These are phyloP conservation scores for Dicentrarchus labrax DNA, from an alignment of 2,113 vertebrate genomes.

Conservation along the genomic window DNA sequence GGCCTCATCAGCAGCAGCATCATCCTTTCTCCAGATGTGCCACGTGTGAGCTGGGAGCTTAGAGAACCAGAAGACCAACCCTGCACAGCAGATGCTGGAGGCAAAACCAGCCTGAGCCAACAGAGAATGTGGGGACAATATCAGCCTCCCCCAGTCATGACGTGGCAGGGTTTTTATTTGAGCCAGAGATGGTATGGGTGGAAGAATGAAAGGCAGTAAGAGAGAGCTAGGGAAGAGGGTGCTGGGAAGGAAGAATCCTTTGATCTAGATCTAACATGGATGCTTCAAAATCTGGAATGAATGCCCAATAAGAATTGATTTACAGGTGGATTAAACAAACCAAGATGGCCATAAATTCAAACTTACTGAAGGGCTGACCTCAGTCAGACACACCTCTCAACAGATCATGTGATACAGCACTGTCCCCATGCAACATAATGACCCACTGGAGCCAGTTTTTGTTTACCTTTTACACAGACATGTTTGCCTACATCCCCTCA, in stretches of 20 bases:
- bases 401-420: conserved; percentile 63
- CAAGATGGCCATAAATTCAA: conserved; percentile 40
- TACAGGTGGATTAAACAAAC: conserved; percentile 64
- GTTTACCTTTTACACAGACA: conserved; percentile 74
- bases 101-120: conserved; percentile 64
- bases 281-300: conserved; percentile 36
- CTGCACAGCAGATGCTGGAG: conserved; percentile 81
- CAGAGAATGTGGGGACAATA: conserved; percentile 74
- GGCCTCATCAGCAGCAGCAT: conserved; percentile 63
- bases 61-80: conserved; percentile 67
- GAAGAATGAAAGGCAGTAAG: conserved; percentile 35
- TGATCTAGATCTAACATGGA: conserved; percentile 57
- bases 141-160: conserved; percentile 62
- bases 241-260: conserved; percentile 43
- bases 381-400: conserved; percentile 46
- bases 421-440: conserved; percentile 67
- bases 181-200: conserved; percentile 49
- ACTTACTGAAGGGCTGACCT: conserved; percentile 2
- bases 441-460: conserved; percentile 68
- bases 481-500: conserved; percentile 20
- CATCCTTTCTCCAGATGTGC: conserved; percentile 87
- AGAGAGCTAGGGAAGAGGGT: conserved; percentile 7
- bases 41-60: conserved; percentile 80
- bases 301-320: conserved; percentile 38
- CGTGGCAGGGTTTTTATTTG: conserved; percentile 61